Conservation (phyloP, 2,113 vertebrate genomes). For the Coptodon rendalli region DNA sequence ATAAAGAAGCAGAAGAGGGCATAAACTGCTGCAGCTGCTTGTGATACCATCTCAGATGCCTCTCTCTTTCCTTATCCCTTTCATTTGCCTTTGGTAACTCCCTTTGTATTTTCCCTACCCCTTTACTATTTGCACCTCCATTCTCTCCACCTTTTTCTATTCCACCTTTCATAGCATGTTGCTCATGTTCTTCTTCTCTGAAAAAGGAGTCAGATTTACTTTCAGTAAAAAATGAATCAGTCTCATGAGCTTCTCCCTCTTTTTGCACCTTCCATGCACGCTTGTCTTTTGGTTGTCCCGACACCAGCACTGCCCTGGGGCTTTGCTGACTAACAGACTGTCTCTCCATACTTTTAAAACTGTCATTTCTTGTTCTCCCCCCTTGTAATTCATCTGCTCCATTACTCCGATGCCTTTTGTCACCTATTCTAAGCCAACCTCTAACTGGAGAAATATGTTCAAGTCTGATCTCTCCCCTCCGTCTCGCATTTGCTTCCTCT, state of each 20-base stretch:
- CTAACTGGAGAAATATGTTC: constrained; percentile 57
- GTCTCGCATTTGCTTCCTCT: constrained; percentile 5
- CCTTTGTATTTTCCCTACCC: neutral
- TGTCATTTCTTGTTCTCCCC: neutral
- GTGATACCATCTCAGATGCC: constrained; percentile 81
- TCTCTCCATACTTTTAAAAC: neutral
- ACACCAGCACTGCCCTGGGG: neutral
- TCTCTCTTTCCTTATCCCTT: constrained; percentile 70
- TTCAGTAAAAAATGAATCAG: neutral
- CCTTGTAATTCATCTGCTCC: neutral
- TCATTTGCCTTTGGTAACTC: neutral
- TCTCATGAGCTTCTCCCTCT: neutral
- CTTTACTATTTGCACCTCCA: neutral
- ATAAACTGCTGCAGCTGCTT: constrained; percentile 79
- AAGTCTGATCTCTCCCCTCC: constrained; percentile 14
- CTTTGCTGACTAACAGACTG: neutral
- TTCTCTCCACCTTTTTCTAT: neutral
- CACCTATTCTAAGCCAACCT: constrained; percentile 7
- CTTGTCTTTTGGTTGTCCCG: neutral
- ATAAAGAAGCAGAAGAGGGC: constrained; percentile 49
- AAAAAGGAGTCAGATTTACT: neutral
- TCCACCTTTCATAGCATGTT: neutral
- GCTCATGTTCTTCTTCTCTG: neutral
- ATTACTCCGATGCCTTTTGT: neutral
- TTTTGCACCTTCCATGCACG: neutral